phyloP scores from a whole-genome alignment of 2,888 invertebrate species.

The Acrobasis suavella region DNA sequence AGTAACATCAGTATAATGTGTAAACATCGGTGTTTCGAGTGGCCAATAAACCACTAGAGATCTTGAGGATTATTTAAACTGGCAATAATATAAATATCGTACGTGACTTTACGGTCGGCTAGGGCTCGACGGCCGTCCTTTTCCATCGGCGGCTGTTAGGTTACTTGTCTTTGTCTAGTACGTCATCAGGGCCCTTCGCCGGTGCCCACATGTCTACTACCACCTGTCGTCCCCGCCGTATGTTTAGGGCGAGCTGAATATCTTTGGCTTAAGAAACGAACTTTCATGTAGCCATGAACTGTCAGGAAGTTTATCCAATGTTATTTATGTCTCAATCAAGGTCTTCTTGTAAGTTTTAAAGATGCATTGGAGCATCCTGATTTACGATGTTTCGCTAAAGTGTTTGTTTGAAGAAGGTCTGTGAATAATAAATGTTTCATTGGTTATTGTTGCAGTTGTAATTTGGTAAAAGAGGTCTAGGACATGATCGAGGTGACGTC shows the following conservation, averaged over 20 bases:
- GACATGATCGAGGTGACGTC: slow-evolving; percentile 17
- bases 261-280: slow-evolving; percentile 7
- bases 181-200: slow-evolving; percentile 66
- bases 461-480: slow-evolving; percentile 15
- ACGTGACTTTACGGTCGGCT: slow-evolving; percentile 44
- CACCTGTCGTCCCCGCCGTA: slow-evolving; percentile 66
- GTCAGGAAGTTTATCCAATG: slow-evolving; percentile 52
- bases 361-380: slow-evolving; percentile 10
- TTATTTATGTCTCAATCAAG: slow-evolving; percentile 31
- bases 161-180: slow-evolving; percentile 46
- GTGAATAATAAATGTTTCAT: slow-evolving; percentile 29
- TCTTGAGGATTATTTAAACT: slow-evolving; percentile 57
- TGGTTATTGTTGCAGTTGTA: slow-evolving; percentile 9
- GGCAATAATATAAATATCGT: slow-evolving; percentile 55
- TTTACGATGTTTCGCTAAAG: slow-evolving; percentile 15
- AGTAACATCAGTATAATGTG: slow-evolving; percentile 34
- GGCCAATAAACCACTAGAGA: slow-evolving; percentile 46
- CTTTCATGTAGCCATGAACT: slow-evolving; percentile 50
- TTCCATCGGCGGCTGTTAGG: slow-evolving; percentile 49
- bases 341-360: slow-evolving; percentile 23
- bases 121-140: slow-evolving; percentile 48
- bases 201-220: slow-evolving; percentile 65
- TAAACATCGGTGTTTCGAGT: slow-evolving; percentile 25
- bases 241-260: slow-evolving; percentile 42
- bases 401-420: slow-evolving; percentile 19